Conservation (phyloP, 2,113 vertebrate species). For the Danio rerio region DNA sequence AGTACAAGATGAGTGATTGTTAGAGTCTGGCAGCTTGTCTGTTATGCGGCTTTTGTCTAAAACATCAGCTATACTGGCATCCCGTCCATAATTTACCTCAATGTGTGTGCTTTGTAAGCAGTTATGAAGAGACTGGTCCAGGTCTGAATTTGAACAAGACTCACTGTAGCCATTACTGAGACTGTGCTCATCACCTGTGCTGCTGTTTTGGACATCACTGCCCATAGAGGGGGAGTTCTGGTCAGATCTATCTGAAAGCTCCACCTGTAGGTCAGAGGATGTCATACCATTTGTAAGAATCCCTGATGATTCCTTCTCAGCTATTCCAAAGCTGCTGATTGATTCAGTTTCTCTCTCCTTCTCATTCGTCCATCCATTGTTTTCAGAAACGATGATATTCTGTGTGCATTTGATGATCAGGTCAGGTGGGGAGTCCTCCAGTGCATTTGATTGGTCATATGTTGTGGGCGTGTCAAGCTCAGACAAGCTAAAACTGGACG, state of each 20-base stretch:
- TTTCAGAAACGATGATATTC: constrained; percentile 23
- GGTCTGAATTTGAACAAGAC: constrained; percentile 26
- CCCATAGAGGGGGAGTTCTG: constrained; percentile 65
- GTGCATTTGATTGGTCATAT: constrained; percentile 68
- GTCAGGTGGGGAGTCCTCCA: constrained; percentile 76
- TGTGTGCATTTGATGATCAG: constrained; percentile 71
- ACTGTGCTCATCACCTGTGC: constrained; percentile 48
- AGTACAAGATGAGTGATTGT: not conserved
- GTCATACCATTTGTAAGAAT: constrained; percentile 30
- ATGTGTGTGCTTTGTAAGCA: constrained; percentile 21
- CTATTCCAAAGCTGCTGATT: not conserved
- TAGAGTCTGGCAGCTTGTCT: not conserved
- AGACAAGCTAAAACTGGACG: constrained; percentile 77
- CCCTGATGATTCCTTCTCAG: not conserved
- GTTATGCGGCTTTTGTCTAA: not conserved
- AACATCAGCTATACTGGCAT: constrained; percentile 27
- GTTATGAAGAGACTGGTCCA: not conserved
- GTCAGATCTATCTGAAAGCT: not conserved
- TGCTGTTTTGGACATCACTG: constrained; percentile 62
- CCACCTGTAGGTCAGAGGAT: not conserved
- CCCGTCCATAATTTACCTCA: not conserved
- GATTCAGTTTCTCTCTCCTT: not conserved
- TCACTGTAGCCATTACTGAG: constrained; percentile 54
- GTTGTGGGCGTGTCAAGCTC: constrained; percentile 76
- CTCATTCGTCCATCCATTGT: not conserved